A percentile compares a stretch with the other conserved stretches of the same genome.
These are phyloP conservation scores for Taenaris catops DNA, from an alignment of 2,888 invertebrate species.

Conservation along the genomic window DNA sequence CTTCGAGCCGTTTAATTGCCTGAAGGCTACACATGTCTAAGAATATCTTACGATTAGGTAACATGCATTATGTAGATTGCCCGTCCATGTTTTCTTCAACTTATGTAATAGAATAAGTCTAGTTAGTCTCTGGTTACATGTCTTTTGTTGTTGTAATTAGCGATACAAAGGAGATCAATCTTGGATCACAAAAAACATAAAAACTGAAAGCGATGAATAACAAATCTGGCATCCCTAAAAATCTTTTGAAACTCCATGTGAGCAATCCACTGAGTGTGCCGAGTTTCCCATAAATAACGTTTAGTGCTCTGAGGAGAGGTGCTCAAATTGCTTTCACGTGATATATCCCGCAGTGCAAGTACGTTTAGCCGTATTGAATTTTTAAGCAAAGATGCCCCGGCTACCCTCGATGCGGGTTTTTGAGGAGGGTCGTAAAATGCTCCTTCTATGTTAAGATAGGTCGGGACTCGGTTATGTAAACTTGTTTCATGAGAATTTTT, in stretches of 20 bases:
- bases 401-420: conserved; percentile 6
- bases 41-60: no score
- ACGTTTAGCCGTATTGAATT: conserved; percentile 69
- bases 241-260: conserved; percentile 61
- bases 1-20: no score
- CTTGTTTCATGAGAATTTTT: conserved; percentile 11
- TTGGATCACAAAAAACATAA: no score
- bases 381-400: conserved; percentile 54
- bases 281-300: conserved; percentile 74
- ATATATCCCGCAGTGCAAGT: conserved; percentile 63
- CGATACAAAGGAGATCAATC: no score
- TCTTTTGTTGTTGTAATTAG: no score
- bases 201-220: conserved; percentile 3
- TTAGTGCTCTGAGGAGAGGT: conserved; percentile 68
- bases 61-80: no score
- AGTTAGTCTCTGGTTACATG: no score
- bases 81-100: no score
- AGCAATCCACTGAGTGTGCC: conserved; percentile 64
- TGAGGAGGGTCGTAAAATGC: conserved; percentile 14
- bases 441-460: conserved; percentile 19
- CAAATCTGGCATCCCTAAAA: conserved; percentile 33
- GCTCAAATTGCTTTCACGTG: conserved; percentile 75
- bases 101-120: no score
- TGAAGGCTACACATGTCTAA: no score
- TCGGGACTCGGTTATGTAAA: conserved; percentile 6